Evolutionary conservation across 92 coral and sea anemone species (phyloP), one percentile per base, ranked within the genome.

Genomic region (Anthopleura xanthogrammica): DNA sequence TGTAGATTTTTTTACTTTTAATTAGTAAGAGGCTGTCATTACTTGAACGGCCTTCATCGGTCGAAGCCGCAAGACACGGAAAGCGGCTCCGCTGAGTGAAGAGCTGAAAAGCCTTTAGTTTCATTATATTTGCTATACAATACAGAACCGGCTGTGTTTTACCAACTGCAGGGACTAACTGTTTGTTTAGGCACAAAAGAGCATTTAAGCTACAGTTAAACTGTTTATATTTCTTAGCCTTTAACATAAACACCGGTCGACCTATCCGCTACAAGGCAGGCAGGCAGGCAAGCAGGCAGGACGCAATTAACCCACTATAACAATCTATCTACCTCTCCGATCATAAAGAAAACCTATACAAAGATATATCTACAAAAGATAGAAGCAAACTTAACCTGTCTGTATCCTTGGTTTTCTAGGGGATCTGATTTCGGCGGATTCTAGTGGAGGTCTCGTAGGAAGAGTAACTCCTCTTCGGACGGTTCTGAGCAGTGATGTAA

Each of bases 401-500:
- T 68, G 74, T 66, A 12, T 16, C 0, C 7, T 81, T 81, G 77
- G 16, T 13, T 81, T 52, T 48, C 29, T 14, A 68, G 71, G 66
- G 40, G 85, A 86, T 36, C 50, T 85, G 50, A 41, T 77, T 54
- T 55, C 65, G 89, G 81, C 80, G n/a, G 52, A 72, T 29, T 41
- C 57, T 55, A 60, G 52, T 57, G 36, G 82, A 55, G 90, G 80
- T 13, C 78, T 91, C 9, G 42, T 66, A 5, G 90, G 77, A 52
- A 80, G 82, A 20, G 39, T 88, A 77, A 78, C 88, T 16, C 72
- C 91, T 0, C 58, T 55, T 22, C 79, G 86, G 19, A 42, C 85
- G 16, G 88, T 83, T 29, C 92, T 93, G 12, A 85, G 90, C 41
- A 92, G 98, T 66, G 90, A 91, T 66, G 98, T 93, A 20, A 91